A percentile compares a stretch with the other conserved stretches of the same genome.
Conservation (phyloP, 92 coral and sea anemone species). For the Metridium senile region DNA sequence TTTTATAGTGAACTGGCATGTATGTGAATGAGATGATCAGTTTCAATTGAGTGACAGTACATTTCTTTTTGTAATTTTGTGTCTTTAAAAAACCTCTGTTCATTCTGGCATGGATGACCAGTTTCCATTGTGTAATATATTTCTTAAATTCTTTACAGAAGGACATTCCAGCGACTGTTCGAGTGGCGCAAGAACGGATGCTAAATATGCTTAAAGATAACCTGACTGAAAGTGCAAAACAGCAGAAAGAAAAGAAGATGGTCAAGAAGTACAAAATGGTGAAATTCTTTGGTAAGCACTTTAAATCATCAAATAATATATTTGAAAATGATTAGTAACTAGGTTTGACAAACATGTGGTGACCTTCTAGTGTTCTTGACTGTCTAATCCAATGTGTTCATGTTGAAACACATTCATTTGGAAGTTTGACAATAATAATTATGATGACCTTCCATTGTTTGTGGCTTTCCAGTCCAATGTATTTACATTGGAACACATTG, state of each 20-base stretch:
- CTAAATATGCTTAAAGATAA: constrained; percentile 59
- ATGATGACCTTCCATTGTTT: too few species aligned
- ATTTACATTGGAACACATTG: too few species aligned
- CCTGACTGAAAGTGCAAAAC: constrained; percentile 64
- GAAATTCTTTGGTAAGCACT: constrained; percentile 84
- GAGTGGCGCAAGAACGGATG: constrained; percentile 85
- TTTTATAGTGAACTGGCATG: too few species aligned
- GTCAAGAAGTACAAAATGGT: constrained; percentile 78
- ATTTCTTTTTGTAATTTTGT: too few species aligned
- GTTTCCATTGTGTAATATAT: background rate
- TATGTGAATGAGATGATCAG: too few species aligned
- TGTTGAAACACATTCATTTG: too few species aligned
- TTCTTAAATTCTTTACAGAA: constrained; percentile 20
- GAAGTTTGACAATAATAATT: too few species aligned
- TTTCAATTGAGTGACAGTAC: too few species aligned
- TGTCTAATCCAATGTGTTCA: too few species aligned
- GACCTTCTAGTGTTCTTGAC: too few species aligned
- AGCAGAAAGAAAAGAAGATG: constrained; percentile 61
- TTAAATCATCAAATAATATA: background rate
- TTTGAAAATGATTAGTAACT: background rate
- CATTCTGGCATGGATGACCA: background rate
- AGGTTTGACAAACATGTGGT: background rate
- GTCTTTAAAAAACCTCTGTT: too few species aligned
- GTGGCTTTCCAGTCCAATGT: too few species aligned
- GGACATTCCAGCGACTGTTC: constrained; percentile 84